Conservation (phyloP, 2,113 vertebrate species). For the Nesoenas mayeri region DNA sequence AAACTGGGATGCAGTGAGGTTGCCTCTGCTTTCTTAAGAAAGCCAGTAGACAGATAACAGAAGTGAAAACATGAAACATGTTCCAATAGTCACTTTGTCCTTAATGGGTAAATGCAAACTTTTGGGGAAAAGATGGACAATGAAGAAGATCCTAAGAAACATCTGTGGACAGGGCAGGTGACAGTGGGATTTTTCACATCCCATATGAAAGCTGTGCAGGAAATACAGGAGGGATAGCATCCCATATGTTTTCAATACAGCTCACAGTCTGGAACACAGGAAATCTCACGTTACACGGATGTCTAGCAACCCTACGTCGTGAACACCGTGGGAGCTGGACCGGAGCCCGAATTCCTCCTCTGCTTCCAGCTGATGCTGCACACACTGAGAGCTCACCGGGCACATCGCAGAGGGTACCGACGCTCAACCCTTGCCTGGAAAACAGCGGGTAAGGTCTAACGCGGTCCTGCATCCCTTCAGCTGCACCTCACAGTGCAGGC, state of each 20-base stretch:
- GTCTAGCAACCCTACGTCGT: background rate
- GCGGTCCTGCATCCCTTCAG: background rate
- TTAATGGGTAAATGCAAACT: background rate
- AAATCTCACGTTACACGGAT: background rate
- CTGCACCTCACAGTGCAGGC: background rate
- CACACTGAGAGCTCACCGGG: background rate
- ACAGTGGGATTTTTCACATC: background rate
- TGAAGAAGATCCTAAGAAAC: background rate
- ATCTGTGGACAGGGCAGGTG: background rate
- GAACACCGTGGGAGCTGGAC: slow-evolving; percentile 16
- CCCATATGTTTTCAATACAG: background rate
- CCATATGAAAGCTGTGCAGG: background rate
- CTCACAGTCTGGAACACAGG: background rate
- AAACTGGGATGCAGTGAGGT: background rate
- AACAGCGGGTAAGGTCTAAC: background rate
- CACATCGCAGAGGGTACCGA: background rate
- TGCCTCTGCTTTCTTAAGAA: background rate
- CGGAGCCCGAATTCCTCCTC: background rate
- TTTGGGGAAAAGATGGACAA: fast-evolving
- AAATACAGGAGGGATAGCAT: background rate
- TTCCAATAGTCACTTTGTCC: background rate
- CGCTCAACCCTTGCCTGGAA: background rate
- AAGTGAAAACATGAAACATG: background rate
- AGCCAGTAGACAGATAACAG: background rate
- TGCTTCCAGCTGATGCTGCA: background rate